Evolutionary conservation across 2,888 invertebrate species (phyloP), one percentile per base, ranked within the genome.

Genomic region (Ectropis crepuscularia): DNA sequence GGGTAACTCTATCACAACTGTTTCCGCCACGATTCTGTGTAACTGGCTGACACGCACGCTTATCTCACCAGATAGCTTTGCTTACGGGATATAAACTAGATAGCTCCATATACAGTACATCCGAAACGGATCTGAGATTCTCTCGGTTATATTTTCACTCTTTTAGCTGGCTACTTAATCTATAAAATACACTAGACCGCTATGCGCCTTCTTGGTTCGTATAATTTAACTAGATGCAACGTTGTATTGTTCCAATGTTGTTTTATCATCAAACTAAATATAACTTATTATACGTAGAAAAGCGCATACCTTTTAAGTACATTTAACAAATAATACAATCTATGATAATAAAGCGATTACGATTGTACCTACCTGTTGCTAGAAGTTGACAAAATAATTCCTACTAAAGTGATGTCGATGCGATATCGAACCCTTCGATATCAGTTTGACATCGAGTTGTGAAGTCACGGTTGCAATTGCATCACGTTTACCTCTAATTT

Each of bases 21-120:
- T 85, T 82, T 88, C 89, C 88, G 84, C 80, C 75, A 79, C 72
- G 73, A 78, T 78, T 77, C 62, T 77, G 73, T 57, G 57, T 58
- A 54, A 59, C 63, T 64, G 66, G 50, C 42, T 50, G 47, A 39
- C n/a, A 6, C 51, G 43, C 50, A 46, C 58, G 57, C 51, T 68
- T 72, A 72, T 72, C 70, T 49, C 51, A 36, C 47, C 39, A 53
- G 57, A 51, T 61, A 65, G 41, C 54, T 42, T 48, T 55, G 58
- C 46, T 11, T 38, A 65, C 69, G 53, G 51, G 58, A 68, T 54
- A 62, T 55, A 50, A 12, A 53, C 47, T 61, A 61, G 60, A 63
- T 58, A 63, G 49, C 49, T 48, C 10, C 5, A 53, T 57, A 28
- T 38, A 39, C 12, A 12, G 16, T 42, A 54, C 61, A 67, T 58